Evolutionary conservation across 2,113 vertebrate species (phyloP), one percentile per base, ranked within the genome.

Genomic region (Campylomormyrus tamandua): DNA sequence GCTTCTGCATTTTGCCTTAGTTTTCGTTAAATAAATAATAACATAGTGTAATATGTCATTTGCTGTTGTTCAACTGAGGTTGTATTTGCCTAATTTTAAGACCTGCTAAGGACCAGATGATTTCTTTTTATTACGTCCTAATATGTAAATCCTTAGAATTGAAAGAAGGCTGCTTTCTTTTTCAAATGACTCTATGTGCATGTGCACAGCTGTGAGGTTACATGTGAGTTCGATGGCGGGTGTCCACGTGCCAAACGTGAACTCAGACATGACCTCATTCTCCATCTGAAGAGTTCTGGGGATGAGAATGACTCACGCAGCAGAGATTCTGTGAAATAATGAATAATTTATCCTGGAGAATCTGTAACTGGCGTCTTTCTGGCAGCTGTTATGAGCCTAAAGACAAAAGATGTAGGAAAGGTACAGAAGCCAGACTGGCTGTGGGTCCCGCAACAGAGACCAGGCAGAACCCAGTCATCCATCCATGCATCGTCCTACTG

Each of bases 341-440:
- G 74, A 80, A 80, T 80, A 80, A 80, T 80, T 80, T 80, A 80
- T 80, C 74, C 74, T 80, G 74, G 74, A 39, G 74, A 80, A 80
- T 80, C 31, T 80, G 74, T 80, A 80, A 19, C 35, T 80, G 31
- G 35, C 74, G 35, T 80, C 74, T 19, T 80, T 13, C 74, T 80
- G 74, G 31, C 74, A 42, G 74, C 74, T 80, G 66, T 74, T 74
- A 74, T 74, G 74, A 80, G 74, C 13, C 35, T 39, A 80, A 39
- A 39, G 74, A 80, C 74, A 80, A 80, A 42, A 80, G 35, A 19
- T 39, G 13, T 17, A 35, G 74, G 17, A 42, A 80, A 42, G 35
- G 31, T 80, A 42, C 2, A 35, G 35, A 7, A 80, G 74, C 74
- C 35, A 42, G 35, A 42, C 74, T 80, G 74, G 27, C 74, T 42